Percentiles rank a stretch among this genome's conserved stretches.
Conservation (phyloP, 2,797 vertebrate genomes). For the Paramormyrops hopkinsi region DNA sequence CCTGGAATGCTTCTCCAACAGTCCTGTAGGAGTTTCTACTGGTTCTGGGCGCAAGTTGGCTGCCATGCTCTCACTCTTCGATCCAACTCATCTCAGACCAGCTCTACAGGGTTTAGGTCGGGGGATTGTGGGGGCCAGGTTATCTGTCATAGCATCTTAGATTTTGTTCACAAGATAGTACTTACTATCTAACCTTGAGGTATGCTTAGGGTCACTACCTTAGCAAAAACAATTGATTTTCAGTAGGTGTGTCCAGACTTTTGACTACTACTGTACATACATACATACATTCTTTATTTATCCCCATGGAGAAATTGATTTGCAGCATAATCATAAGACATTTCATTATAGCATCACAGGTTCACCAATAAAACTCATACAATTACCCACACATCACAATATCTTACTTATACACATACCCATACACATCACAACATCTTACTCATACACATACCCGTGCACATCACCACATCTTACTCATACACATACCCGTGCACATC, state of each 20-base stretch:
- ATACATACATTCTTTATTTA: background rate
- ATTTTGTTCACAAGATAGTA: background rate
- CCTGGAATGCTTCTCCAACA: too few relatives aligned
- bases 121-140: background rate
- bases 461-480: background rate
- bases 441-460: background rate
- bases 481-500: too few relatives aligned
- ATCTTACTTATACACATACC: background rate
- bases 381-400: background rate
- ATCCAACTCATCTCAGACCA: background rate
- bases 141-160: background rate
- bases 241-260: background rate
- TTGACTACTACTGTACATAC: too few relatives aligned
- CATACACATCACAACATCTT: background rate
- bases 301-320: background rate
- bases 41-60: background rate
- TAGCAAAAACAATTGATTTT: background rate
- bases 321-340: background rate
- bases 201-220: background rate
- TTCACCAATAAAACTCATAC: background rate
- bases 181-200: background rate
- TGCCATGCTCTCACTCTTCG: background rate
- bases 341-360: background rate
- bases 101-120: background rate
- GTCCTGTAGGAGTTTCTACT: background rate